Conservation (phyloP, 2,888 invertebrate genomes). For the Apamea anceps region DNA sequence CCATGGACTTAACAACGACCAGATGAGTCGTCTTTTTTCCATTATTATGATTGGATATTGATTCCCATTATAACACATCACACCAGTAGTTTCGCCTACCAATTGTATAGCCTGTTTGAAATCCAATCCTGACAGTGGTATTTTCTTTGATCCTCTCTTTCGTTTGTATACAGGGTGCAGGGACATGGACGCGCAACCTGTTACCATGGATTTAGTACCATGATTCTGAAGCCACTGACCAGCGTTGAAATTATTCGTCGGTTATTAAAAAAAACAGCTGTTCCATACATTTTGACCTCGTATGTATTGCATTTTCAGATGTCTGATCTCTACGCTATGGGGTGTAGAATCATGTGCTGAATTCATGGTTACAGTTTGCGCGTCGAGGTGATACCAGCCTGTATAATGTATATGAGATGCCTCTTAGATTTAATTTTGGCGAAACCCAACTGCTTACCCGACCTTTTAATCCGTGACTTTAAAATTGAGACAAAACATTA, state of each 20-base stretch:
- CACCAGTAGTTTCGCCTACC: not conserved
- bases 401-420: not conserved
- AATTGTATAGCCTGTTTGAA: not conserved
- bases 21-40: not conserved
- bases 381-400: too few species aligned
- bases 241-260: too few species aligned
- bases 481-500: constrained; percentile 4
- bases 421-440: not conserved
- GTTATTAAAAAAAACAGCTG: too few species aligned
- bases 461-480: not conserved
- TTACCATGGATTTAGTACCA: too few species aligned
- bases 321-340: too few species aligned
- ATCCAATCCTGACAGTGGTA: not conserved
- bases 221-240: too few species aligned
- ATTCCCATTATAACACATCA: not conserved
- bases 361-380: too few species aligned
- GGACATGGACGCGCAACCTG: too few species aligned
- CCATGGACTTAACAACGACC: not conserved
- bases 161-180: not conserved
- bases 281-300: too few species aligned
- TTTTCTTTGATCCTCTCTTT: not conserved
- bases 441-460: not conserved
- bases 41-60: not conserved
- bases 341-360: too few species aligned
- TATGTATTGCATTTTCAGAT: too few species aligned